phyloP scores from a whole-genome alignment of 2,888 invertebrate genomes.

The Hermaeophaga mercurialis region DNA sequence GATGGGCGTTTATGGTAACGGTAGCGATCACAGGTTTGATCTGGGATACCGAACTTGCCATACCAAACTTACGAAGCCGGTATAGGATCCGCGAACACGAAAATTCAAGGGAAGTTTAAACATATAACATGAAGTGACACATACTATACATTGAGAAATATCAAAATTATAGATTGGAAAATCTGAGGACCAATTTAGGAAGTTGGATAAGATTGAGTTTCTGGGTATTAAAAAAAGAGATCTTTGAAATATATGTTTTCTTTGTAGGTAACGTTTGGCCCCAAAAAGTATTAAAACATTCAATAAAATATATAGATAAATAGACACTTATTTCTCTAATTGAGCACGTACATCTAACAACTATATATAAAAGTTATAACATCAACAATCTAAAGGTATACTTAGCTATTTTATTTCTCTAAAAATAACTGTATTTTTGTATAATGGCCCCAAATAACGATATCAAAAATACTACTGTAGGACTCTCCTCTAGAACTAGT shows the following conservation, averaged over 20 bases:
- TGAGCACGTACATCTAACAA: constrained; percentile 48
- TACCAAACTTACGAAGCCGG: constrained; percentile 33
- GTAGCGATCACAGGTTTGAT: constrained; percentile 67
- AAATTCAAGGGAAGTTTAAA: constrained; percentile 18
- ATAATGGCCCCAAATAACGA: constrained; percentile 48
- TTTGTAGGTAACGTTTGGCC: constrained; percentile 36
- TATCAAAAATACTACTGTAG: constrained; percentile 50
- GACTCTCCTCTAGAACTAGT: constrained; percentile 42
- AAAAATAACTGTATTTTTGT: constrained; percentile 41
- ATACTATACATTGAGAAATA: constrained; percentile 18
- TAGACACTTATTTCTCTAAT: constrained; percentile 46
- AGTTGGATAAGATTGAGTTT: not conserved
- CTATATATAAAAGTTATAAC: constrained; percentile 41
- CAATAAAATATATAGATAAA: constrained; percentile 41
- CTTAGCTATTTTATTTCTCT: constrained; percentile 31
- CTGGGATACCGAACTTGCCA: constrained; percentile 54
- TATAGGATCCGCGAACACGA: constrained; percentile 18
- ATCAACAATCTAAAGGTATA: constrained; percentile 44
- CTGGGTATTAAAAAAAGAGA: constrained; percentile 11
- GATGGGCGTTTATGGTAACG: constrained; percentile 57
- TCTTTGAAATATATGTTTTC: not conserved
- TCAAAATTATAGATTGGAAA: constrained; percentile 12
- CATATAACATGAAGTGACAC: constrained; percentile 3
- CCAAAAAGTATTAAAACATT: constrained; percentile 43
- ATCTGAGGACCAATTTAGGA: constrained; percentile 23